These are phyloP conservation scores for Zonitis immaculata DNA, from an alignment of 2,888 invertebrate genomes.

Conservation along the genomic window DNA sequence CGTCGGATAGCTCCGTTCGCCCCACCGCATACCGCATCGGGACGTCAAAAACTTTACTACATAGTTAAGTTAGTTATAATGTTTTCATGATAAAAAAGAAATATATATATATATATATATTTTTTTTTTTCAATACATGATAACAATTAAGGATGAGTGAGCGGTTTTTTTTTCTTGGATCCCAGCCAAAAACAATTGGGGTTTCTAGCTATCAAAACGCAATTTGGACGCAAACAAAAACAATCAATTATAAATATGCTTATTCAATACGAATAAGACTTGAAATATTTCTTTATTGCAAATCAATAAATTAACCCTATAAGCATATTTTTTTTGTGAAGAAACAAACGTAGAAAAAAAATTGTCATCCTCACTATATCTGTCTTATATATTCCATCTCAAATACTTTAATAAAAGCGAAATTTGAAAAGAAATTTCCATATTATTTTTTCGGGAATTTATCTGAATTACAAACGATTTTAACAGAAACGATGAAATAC, in stretches of 20 bases:
- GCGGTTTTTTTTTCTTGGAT: not conserved
- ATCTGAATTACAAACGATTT: too few relatives aligned
- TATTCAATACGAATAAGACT: not conserved
- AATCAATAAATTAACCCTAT: not conserved
- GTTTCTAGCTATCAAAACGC: not conserved
- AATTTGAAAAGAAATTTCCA: too few relatives aligned
- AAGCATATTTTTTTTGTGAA: not conserved
- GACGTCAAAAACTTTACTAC: slow-evolving; percentile 9
- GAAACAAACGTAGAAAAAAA: too few relatives aligned
- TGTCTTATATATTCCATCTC: too few relatives aligned
- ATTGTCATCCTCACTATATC: too few relatives aligned
- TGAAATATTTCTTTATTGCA: not conserved
- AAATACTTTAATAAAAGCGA: too few relatives aligned
- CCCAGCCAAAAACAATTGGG: not conserved
- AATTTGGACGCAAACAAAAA: not conserved
- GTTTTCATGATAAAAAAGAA: not conserved
- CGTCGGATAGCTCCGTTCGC: slow-evolving; percentile 43
- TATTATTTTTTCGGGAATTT: too few relatives aligned
- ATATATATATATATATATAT: too few relatives aligned
- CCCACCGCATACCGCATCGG: slow-evolving; percentile 22
- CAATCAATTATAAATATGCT: not conserved
- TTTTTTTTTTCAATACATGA: too few relatives aligned
- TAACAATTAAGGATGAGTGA: not conserved
- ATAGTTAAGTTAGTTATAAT: not conserved
- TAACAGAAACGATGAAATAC: too few relatives aligned